Base-by-base conservation (phyloP, 2,797 vertebrate species). In the Ptychadena robeensis region DNA sequence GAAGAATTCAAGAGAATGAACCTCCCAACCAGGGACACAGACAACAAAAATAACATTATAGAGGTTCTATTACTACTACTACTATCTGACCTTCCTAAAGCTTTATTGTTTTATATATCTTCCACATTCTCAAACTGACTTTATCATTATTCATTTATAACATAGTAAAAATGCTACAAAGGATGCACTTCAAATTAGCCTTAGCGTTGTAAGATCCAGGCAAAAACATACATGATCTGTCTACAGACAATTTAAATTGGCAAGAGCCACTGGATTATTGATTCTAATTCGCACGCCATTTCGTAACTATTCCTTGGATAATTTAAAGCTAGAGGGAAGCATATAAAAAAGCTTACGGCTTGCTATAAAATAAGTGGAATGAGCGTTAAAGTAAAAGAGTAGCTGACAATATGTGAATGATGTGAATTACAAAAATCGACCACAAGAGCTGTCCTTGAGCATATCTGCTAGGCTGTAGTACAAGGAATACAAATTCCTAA, bases 321-420 rank as follows among this genome's bases (percentile, higher is more conserved):
- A 32, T 77, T 48, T 66, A 6, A 40, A 48, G 28, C 27, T 48
- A 22, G 37, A 31, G 32, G 61, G 9, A 66, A 40, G 18, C 35
- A 66, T 66, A 48, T 44, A 65, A 66, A 77, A 74, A 76, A 25
- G 18, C 12, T 35, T 59, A 44, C 40, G 66, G 32, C 9, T 9
- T 31, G 18, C 61, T 65, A 31, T 65, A 76, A 76, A 74, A 44
- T 38, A 44, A 66, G 32, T 77, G 10, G 9, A 66, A 77, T 66
- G 30, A 44, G 18, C 37, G 32, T 66, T 66, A 77, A 48, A 66
- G n/a, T 25, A 44, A 44, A 40, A 40, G 48, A 76, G 37, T 31
- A 27, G 12, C 59, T 76, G 59, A 75, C 38, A 15, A 63, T 31
- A 75, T 30, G 73, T 40, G 59, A 75, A 76, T 65, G 61, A 76